Evolutionary conservation across 2,797 vertebrate species (phyloP).

Genomic region (Spatula versicolor): DNA sequence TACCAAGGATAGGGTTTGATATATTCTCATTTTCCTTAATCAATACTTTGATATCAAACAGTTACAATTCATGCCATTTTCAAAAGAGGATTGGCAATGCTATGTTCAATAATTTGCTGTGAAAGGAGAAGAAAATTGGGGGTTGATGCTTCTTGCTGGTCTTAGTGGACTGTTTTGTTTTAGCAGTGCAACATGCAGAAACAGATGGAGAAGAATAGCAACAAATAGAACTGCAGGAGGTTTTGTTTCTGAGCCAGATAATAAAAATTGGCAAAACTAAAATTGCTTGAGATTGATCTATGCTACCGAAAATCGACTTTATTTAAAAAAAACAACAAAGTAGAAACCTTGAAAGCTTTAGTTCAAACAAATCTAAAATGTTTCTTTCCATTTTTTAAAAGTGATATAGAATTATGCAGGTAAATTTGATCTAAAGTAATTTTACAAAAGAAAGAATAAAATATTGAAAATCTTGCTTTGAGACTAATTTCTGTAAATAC

Average conservation of each 20-base stretch:
- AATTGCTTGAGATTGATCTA: neutral
- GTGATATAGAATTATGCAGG: neutral
- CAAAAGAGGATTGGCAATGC: neutral
- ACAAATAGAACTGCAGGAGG: neutral
- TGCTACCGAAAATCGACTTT: neutral
- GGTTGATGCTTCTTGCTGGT: neutral
- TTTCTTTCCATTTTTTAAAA: neutral
- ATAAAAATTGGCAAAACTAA: neutral
- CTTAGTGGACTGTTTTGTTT: constrained; percentile 6
- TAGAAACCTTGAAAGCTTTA: neutral
- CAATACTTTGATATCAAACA: neutral
- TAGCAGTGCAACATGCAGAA: neutral
- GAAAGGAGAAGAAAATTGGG: neutral
- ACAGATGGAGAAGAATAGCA: constrained; percentile 2
- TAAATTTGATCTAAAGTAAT: neutral
- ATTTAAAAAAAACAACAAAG: neutral
- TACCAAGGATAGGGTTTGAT: neutral
- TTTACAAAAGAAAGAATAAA: neutral
- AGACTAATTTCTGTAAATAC: neutral
- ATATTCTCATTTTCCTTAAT: neutral
- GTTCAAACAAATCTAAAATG: neutral
- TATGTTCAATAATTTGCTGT: neutral
- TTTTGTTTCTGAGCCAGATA: constrained; percentile 1
- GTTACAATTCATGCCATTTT: neutral
- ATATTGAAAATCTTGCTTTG: neutral